Evolutionary conservation across 1,140 invertebrate genomes (phyloP).

Genomic region (Drosophila bifasciata): DNA sequence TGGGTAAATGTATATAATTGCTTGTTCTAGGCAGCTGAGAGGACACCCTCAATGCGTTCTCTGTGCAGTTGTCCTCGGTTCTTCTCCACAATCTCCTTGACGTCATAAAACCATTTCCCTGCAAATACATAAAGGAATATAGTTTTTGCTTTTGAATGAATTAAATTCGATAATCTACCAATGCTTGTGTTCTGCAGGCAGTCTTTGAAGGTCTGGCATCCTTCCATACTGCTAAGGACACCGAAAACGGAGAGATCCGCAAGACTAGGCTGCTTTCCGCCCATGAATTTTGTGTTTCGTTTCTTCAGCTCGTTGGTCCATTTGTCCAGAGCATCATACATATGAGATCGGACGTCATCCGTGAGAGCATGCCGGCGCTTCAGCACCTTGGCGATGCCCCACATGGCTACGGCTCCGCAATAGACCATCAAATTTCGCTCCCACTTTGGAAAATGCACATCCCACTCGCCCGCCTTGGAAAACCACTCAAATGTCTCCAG

Average conservation of each 20-base stretch:
- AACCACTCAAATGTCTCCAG: conserved; percentile 96
- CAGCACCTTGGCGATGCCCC: conserved; percentile 93
- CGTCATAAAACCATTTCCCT: conserved; percentile 85
- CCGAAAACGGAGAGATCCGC: conserved; percentile 98
- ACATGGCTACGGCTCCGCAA: conserved; percentile 97
- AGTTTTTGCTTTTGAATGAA: too few species aligned
- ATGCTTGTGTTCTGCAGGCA: conserved; percentile 90
- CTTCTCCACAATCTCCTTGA: conserved; percentile 85
- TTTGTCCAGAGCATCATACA: conserved; percentile 94
- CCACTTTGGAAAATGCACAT: conserved; percentile 93
- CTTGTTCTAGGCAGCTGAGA: conserved; percentile 21
- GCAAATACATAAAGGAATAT: background rate
- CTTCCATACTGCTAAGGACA: conserved; percentile 96
- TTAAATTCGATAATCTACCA: conserved; percentile 26
- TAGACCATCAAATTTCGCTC: conserved; percentile 96
- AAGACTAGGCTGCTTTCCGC: conserved; percentile 94
- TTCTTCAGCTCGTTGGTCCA: conserved; percentile 91
- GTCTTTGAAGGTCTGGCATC: conserved; percentile 96
- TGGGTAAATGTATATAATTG: conserved; percentile 20
- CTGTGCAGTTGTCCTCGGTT: conserved; percentile 84
- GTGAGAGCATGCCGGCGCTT: conserved; percentile 94
- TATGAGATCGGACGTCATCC: conserved; percentile 93
- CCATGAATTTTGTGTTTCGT: conserved; percentile 91
- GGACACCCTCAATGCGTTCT: conserved; percentile 60
- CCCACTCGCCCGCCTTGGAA: conserved; percentile 95